Base-by-base conservation (phyloP, 2,797 vertebrate genomes). In the Intellagama lesueurii region DNA sequence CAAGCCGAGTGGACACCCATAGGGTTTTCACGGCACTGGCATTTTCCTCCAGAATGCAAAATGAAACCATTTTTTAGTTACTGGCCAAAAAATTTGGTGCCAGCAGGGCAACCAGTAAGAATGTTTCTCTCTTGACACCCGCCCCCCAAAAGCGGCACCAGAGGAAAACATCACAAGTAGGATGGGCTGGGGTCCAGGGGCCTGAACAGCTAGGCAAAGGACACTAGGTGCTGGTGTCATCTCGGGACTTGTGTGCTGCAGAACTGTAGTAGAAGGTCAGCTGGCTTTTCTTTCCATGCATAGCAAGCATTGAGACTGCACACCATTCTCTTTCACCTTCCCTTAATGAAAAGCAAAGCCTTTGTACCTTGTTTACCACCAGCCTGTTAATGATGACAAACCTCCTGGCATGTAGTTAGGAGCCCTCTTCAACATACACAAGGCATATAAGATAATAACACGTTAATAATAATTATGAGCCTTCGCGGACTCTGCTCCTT, bases 401-500 rank as follows among this genome's bases (percentile, higher is more conserved):
- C 52, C 86, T 87, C 68, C 56, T 22, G n/a, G 81, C 80, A 73
- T 84, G 75, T 24, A 1, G 17, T 85, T 80, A 73, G 19, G 35
- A 24, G 35, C 17, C 52, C 70, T 81, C 28, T 77, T 87, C 68
- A 80, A 47, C 35, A 72, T 84, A 9, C 56, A 22, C 0, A 85
- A 90, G 86, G 52, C 0, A 0, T 64, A 14, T n/a, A 40, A 77
- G 76, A 77, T 47, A 77, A 77, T 77, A 77, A 49, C 76, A 73
- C 64, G 69, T 90, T 87, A 88, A 89, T 77, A 79, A 75, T 24
- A 73, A 92, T 91, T 83, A 87, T 17, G 40, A 72, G 52, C n/a
- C 17, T 83, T 72, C 72, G 52, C 56, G 72, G 73, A 88, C 79
- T 73, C 72, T 47, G 64, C 7, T 2, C 22, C 75, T 60, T 75